Evolutionary conservation across 2,113 vertebrate species (phyloP), one percentile per base, ranked within the genome.

Genomic region (Meleagris gallopavo): DNA sequence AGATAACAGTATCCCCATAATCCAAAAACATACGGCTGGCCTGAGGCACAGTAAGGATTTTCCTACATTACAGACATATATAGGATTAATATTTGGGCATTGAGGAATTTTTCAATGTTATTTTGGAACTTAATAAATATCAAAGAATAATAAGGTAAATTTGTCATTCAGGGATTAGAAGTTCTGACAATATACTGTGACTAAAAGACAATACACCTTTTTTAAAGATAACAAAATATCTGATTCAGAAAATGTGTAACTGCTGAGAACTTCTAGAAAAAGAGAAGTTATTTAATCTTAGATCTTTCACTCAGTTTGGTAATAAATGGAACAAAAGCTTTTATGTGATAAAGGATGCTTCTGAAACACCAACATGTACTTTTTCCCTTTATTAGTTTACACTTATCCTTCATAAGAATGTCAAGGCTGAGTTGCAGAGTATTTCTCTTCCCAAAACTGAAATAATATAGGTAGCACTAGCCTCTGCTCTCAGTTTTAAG

Each of bases 361-460:
- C 88, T 92, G 73, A 96, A 95, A 74, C 67, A 61, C 0, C 74
- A 79, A 88, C 78, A 66, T 58, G 7, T 29, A 61, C 78, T 75
- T 94, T 94, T 83, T 54, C 46, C 41, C 69, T 88, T 57, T 82
- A 61, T 74, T 75, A 69, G 48, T 19, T 57, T 86, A 69, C 11
- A 9, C 36, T 88, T 82, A 86, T 76, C 14, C 43, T 86, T 83
- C 54, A 80, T 58, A 71, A 70, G 25, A 54, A 84, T 87, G 87
- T 95, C 82, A 90, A 75, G 88, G 76, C 54, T 72, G 70, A 91
- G 20, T 11, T 57, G 43, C 10, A 54, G 34, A 86, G 17, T 60
- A 60, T 65, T 69, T 84, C 62, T 50, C n/a, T 34, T 89, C n/a
- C 79, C 94, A 91, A 91, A 94, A 73, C 22, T 58, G 64, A 90